Evolutionary conservation across 2,888 invertebrate species (phyloP).

Genomic region (Cheilosia soror): DNA sequence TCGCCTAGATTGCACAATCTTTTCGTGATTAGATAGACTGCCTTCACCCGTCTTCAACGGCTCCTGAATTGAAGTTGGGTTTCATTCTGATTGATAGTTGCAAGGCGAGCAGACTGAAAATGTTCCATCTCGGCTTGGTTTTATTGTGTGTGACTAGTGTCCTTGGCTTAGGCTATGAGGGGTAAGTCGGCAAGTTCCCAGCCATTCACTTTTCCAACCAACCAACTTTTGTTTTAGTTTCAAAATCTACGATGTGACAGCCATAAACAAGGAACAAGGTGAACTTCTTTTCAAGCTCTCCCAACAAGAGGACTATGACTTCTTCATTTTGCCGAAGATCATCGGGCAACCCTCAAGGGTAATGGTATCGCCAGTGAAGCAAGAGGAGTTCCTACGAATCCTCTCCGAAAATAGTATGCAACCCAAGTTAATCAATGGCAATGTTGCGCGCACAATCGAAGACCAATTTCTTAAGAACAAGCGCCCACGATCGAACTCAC

Average conservation of each 20-base stretch:
- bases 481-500: conserved; percentile 70
- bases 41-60: neutral
- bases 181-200: conserved; percentile 59
- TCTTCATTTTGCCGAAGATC: conserved; percentile 77
- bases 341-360: conserved; percentile 77
- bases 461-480: conserved; percentile 77
- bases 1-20: conserved; percentile 12
- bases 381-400: conserved; percentile 76
- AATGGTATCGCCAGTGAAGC: conserved; percentile 78
- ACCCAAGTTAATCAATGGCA: conserved; percentile 76
- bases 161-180: conserved; percentile 73
- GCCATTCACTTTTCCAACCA: neutral
- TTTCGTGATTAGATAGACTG: neutral
- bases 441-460: conserved; percentile 78
- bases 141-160: conserved; percentile 45
- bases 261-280: conserved; percentile 66
- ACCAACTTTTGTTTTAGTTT: conserved; percentile 75
- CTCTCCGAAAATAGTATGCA: conserved; percentile 71
- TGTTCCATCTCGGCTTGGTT: conserved; percentile 34
- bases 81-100: conserved; percentile 20
- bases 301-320: conserved; percentile 78
- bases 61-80: neutral
- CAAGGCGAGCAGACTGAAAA: conserved; percentile 4
- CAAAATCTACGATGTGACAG: conserved; percentile 79
- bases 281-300: conserved; percentile 76